Conservation (phyloP, 1,140 invertebrate species). For the Drosophila auraria region DNA sequence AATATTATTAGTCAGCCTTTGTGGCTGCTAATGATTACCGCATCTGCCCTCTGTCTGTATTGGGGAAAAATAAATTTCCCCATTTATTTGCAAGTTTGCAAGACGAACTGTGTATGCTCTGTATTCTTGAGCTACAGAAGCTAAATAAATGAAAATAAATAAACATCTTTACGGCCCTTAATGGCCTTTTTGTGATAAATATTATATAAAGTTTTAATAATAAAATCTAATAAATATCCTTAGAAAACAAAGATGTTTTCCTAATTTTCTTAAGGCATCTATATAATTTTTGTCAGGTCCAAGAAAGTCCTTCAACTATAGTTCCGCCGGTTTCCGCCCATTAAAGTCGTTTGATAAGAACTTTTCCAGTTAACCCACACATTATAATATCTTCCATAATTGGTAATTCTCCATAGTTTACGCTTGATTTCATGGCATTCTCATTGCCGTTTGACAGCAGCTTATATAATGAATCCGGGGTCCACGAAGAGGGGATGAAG, state of each 20-base stretch:
- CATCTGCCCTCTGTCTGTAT: constrained; percentile 26
- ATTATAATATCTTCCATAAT: constrained; percentile 41
- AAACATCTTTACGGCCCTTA: not conserved
- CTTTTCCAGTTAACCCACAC: constrained; percentile 38
- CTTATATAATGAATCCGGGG: constrained; percentile 24
- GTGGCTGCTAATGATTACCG: constrained; percentile 17
- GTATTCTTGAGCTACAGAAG: not conserved
- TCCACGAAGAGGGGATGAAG: constrained; percentile 1
- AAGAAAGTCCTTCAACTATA: too few relatives aligned
- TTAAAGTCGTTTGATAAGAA: constrained; percentile 21
- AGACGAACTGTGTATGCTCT: constrained; percentile 2
- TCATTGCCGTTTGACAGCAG: constrained; percentile 36
- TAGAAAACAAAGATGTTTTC: too few relatives aligned
- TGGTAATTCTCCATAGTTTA: constrained; percentile 54
- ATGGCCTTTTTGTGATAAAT: not conserved
- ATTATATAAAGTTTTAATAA: not conserved
- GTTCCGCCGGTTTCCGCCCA: not conserved
- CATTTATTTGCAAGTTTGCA: not conserved
- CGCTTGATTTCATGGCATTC: constrained; percentile 64
- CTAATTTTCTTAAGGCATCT: too few relatives aligned
- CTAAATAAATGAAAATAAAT: not conserved
- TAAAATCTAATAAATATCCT: too few relatives aligned
- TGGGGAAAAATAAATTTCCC: constrained; percentile 26
- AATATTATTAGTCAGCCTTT: constrained; percentile 27
- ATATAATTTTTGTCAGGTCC: not conserved